Evolutionary conservation across 2,888 invertebrate genomes (phyloP).

Genomic region (Lithophane socia): DNA sequence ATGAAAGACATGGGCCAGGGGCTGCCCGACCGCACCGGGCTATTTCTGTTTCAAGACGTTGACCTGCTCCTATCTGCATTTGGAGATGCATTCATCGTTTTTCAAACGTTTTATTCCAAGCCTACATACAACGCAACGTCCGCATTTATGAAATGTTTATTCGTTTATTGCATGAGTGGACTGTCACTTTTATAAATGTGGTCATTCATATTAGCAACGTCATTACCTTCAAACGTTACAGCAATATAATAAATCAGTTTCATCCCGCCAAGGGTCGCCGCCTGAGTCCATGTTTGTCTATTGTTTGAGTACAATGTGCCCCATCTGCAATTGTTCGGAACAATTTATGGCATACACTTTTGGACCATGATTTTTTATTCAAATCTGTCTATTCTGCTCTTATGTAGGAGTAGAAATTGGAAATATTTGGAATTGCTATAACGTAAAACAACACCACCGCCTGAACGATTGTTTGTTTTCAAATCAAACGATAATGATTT

Average conservation of each 20-base stretch:
- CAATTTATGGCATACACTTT: conserved; percentile 75
- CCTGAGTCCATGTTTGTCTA: conserved; percentile 73
- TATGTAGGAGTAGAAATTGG: conserved; percentile 25
- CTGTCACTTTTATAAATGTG: conserved; percentile 53
- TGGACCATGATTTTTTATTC: conserved; percentile 58
- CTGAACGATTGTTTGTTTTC: conserved; percentile 54
- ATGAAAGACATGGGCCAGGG: conserved; percentile 86
- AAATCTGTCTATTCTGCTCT: conserved; percentile 57
- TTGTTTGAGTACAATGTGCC: conserved; percentile 79
- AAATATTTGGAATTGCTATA: conserved; percentile 42
- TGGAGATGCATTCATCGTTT: conserved; percentile 76
- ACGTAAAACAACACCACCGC: conserved; percentile 40
- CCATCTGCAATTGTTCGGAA: conserved; percentile 74
- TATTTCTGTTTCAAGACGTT: conserved; percentile 87
- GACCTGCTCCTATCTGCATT: conserved; percentile 81
- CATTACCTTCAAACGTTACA: conserved; percentile 61
- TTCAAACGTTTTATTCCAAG: conserved; percentile 57
- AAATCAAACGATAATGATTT: conserved; percentile 59
- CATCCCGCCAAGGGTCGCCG: conserved; percentile 61
- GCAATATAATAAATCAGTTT: conserved; percentile 66
- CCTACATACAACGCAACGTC: conserved; percentile 42
- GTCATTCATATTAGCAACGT: conserved; percentile 57
- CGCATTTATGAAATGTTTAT: conserved; percentile 39
- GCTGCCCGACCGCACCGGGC: conserved; percentile 76
- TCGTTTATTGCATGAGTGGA: conserved; percentile 27